Conservation (phyloP, 2,797 vertebrate species). For the Apogon hyalosoma region DNA sequence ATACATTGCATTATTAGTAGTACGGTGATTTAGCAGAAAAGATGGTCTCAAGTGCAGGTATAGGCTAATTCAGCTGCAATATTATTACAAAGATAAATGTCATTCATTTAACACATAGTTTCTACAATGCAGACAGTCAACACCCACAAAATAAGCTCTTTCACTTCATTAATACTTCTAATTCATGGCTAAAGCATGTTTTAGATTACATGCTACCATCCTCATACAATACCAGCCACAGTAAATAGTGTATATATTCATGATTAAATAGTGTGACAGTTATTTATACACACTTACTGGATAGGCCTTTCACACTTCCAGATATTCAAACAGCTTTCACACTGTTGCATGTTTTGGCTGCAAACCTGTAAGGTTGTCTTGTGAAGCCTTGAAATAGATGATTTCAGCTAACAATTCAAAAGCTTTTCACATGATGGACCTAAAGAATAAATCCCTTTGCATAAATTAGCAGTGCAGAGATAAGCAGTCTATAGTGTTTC, state of each 20-base stretch:
- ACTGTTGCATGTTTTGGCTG: constrained; percentile 4
- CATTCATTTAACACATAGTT: neutral
- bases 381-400: neutral
- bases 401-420: constrained; percentile 11
- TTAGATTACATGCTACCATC: neutral
- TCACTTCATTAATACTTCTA: no score
- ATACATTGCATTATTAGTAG: no score
- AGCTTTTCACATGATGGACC: neutral
- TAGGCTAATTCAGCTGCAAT: no score
- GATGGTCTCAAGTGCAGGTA: no score
- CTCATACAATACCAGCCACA: neutral
- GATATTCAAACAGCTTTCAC: neutral
- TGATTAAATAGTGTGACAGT: neutral
- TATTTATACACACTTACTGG: neutral
- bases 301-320: constrained; percentile 2
- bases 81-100: neutral
- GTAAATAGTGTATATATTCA: neutral
- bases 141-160: neutral
- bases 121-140: constrained; percentile 1
- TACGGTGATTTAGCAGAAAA: no score
- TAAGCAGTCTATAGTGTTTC: constrained; percentile 18
- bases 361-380: constrained; percentile 2
- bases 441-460: constrained; percentile 4
- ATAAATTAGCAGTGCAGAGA: neutral
- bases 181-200: no score